Evolutionary conservation across 2,797 vertebrate species (phyloP).

Genomic region (Allenopithecus nigroviridis): DNA sequence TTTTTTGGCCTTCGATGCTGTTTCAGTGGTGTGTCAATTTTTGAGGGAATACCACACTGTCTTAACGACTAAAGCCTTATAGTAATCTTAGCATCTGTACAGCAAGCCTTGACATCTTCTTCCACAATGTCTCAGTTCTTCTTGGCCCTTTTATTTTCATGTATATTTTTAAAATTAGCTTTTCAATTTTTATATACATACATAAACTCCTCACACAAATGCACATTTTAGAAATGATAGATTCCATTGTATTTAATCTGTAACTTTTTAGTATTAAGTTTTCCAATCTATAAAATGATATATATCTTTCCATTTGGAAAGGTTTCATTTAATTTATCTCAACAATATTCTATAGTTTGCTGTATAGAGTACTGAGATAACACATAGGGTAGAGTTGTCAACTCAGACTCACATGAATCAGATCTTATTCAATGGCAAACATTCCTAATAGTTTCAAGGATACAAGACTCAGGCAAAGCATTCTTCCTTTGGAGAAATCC

Average conservation of each 20-base stretch:
- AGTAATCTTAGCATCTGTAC: background rate
- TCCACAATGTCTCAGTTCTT: background rate
- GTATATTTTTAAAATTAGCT: background rate
- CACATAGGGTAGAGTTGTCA: background rate
- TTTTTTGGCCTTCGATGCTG: background rate
- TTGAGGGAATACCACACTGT: background rate
- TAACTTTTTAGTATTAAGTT: background rate
- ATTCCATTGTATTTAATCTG: background rate
- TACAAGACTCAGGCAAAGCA: background rate
- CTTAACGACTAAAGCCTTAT: background rate
- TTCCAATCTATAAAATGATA: background rate
- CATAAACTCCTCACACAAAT: background rate
- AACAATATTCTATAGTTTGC: background rate
- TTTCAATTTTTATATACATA: background rate
- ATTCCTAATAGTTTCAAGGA: background rate
- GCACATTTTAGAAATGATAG: background rate
- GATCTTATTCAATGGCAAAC: background rate
- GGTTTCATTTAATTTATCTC: background rate
- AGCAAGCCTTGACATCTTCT: background rate
- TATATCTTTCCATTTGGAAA: background rate
- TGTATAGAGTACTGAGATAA: background rate
- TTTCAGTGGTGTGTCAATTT: background rate
- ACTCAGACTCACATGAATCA: background rate
- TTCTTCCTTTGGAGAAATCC: background rate
- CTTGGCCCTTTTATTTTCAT: background rate